Evolutionary conservation across 1,140 invertebrate species (phyloP).

Genomic region (Thalassaphorura encarpata): DNA sequence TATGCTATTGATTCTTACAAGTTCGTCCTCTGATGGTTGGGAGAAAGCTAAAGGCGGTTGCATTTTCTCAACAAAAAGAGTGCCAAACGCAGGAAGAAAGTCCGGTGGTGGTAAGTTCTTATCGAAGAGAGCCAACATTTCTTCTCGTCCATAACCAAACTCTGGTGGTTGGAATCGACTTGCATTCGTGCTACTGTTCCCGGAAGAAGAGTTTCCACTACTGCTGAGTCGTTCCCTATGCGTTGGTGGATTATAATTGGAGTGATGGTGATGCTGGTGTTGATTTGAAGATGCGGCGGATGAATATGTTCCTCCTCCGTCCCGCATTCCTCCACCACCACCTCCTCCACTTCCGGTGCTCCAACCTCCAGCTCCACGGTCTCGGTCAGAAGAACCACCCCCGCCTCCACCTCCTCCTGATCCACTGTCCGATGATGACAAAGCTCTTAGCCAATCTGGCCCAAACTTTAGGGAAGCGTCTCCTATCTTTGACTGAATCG

Average conservation of each 20-base stretch:
- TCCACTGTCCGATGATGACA: slow-evolving; percentile 41
- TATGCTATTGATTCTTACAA: slow-evolving; percentile 50
- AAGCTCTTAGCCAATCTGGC: slow-evolving; percentile 44
- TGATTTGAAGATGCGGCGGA: slow-evolving; percentile 6
- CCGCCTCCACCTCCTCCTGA: slow-evolving; percentile 8
- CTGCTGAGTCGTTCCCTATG: slow-evolving; percentile 14
- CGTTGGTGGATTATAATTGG: too few relatives aligned
- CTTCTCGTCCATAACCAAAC: slow-evolving; percentile 71
- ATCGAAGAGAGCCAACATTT: slow-evolving; percentile 74
- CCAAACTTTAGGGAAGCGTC: slow-evolving; percentile 44
- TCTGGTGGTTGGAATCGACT: slow-evolving; percentile 57
- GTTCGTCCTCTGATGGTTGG: slow-evolving; percentile 69
- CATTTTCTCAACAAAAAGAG: slow-evolving; percentile 60
- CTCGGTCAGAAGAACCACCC: slow-evolving; percentile 3
- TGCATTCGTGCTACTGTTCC: too few relatives aligned
- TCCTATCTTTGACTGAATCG: slow-evolving; percentile 33
- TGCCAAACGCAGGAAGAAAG: slow-evolving; percentile 50
- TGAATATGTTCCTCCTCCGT: background rate
- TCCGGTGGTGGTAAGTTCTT: slow-evolving; percentile 55
- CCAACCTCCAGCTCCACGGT: background rate
- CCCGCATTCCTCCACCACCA: background rate
- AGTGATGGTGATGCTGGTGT: slow-evolving; percentile 18
- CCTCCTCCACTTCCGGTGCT: background rate
- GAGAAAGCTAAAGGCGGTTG: slow-evolving; percentile 65
- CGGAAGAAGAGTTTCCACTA: background rate